Percentiles rank a stretch among this genome's conserved stretches.
Conservation (phyloP, 64 coral and sea anemone species). For the Orbicella faveolata region DNA sequence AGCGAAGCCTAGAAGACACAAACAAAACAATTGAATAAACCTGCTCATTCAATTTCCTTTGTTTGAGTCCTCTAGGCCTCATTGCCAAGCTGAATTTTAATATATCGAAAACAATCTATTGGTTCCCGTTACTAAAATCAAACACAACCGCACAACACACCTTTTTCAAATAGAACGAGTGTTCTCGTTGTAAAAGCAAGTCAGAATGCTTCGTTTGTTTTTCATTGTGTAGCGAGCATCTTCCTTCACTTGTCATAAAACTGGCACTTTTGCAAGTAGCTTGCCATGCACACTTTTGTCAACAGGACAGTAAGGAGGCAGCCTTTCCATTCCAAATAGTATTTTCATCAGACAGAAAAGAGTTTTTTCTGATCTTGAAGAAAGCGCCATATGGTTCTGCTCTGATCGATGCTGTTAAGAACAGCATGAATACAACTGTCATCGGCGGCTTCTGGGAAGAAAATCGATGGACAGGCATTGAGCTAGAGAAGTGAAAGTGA, state of each 20-base stretch:
- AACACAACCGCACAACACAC: neutral
- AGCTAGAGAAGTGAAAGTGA: neutral
- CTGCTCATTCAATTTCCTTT: no score
- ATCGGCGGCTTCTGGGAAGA: neutral
- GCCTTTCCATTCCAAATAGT: neutral
- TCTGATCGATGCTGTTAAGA: neutral
- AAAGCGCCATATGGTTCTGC: neutral
- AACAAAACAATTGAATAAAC: no score
- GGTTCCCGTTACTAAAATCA: no score
- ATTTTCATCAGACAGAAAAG: neutral
- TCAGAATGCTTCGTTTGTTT: neutral
- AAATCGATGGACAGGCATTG: neutral
- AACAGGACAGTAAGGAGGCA: neutral
- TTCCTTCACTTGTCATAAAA: neutral
- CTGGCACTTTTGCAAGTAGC: neutral
- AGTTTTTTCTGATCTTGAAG: neutral
- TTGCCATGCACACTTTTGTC: neutral
- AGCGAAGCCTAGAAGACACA: no score
- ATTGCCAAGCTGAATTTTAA: no score
- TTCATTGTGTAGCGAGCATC: neutral
- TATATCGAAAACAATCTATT: no score
- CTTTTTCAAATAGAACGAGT: neutral
- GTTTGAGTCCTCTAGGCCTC: no score
- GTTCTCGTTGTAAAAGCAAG: neutral
- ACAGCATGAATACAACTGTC: neutral